Evolutionary conservation across 2,113 vertebrate species (phyloP).

Genomic region (Hassar affinis): DNA sequence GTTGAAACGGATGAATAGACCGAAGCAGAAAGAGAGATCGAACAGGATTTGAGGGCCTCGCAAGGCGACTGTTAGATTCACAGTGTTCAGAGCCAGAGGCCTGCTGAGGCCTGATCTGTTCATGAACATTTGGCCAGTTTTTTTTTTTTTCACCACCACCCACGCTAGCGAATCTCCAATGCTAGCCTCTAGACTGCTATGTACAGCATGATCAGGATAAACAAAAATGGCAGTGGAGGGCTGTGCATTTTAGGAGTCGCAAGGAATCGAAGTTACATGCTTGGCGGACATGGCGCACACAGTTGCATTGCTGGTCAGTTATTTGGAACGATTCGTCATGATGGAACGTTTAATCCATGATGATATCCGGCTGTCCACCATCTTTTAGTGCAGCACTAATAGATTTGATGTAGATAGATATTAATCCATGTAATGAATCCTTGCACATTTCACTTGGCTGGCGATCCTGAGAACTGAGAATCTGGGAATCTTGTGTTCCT

Average conservation of each 20-base stretch:
- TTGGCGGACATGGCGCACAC: no score
- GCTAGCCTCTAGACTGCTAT: conserved; percentile 21
- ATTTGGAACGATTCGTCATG: not conserved
- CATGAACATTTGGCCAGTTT: conserved; percentile 49
- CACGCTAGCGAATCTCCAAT: conserved; percentile 36
- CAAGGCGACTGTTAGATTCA: conserved; percentile 32
- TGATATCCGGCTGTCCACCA: not conserved
- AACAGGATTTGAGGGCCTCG: conserved; percentile 33
- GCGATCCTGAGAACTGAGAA: no score
- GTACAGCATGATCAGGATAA: conserved; percentile 15
- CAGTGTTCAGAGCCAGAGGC: conserved; percentile 39
- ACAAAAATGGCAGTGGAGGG: not conserved
- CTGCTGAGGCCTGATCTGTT: conserved; percentile 53
- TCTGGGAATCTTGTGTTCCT: not conserved
- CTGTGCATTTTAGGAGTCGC: not conserved
- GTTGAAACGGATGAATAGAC: not conserved
- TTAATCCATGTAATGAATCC: not conserved
- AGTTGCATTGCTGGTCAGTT: not conserved
- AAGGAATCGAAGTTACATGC: no score
- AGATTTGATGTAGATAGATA: not conserved
- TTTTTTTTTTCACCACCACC: conserved; percentile 34
- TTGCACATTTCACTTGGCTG: not conserved
- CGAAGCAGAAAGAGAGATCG: not conserved
- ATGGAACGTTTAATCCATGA: not conserved
- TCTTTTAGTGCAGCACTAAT: not conserved